Base-by-base conservation (phyloP, 2,113 vertebrate species). In the Laterallus jamaicensis region DNA sequence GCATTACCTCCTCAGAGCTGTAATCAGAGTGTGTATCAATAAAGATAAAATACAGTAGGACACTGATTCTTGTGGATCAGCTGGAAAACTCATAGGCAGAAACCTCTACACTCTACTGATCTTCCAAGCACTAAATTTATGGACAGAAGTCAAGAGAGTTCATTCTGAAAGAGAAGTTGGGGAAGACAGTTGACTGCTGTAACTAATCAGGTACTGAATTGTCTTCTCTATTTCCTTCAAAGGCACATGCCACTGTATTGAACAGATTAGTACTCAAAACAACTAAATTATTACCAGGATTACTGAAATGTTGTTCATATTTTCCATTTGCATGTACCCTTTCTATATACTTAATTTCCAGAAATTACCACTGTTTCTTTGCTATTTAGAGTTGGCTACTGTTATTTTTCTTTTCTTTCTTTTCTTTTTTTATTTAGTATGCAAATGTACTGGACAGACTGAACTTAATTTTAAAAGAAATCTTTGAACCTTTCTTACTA, bases 1-100 rank as follows among this genome's bases (percentile, higher is more conserved):
- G 91, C 96, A 98, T 97, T 98, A 94, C 88, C 87, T 97, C 86
- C 86, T 95, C 84, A 86, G 90, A 97, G 31, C 70, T 96, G 82
- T 96, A 97, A 97, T 96, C 95, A 97, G 50, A 97, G 75, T 76
- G 60, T 95, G 73, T 96, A 97, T 97, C 95, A 97, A 95, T 97
- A 98, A 96, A 96, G 91, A 96, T 95, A 97, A 98, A 98, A 97
- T 95, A 93, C 29, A 58, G 8, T 88, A 71, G 17, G 47, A 66
- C 64, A 76, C 16, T 32, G 79, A 67, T 85, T 59, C 3, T 0
- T 63, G n/a, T 93, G 81, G 63, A 63, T 85, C 59, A 86, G 13
- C 19, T 87, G 47, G 63, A 92, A 93, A 92, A 84, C 17, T 24
- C 42, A n/a, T 52, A 54, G 75, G 29, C 12, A 71, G 80, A 93